A percentile compares a stretch with the other conserved stretches of the same genome.
phyloP scores from a whole-genome alignment of 2,888 invertebrate species.

The Apodemia zela region DNA sequence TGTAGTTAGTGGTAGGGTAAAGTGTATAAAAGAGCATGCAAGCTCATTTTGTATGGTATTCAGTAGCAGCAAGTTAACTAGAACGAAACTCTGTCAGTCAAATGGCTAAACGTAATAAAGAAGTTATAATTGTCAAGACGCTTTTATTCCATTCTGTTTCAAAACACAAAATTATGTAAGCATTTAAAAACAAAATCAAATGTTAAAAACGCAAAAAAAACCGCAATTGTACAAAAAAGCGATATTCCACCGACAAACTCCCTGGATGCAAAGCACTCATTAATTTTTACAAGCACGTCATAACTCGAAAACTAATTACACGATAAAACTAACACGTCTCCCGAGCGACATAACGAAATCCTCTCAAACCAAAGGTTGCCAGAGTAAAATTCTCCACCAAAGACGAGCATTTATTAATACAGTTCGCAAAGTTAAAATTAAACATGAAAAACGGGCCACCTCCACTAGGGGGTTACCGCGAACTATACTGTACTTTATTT shows the following conservation, averaged over 20 bases:
- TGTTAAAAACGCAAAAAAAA: not conserved
- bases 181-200: not conserved
- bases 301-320: slow-evolving; percentile 63
- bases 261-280: slow-evolving; percentile 27
- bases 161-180: too few species aligned
- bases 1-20: too few species aligned
- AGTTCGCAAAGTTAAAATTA: slow-evolving; percentile 78
- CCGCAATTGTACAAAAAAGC: not conserved
- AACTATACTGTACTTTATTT: slow-evolving; percentile 73
- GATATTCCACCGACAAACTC: slow-evolving; percentile 3
- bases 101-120: too few species aligned
- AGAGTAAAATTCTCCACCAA: slow-evolving; percentile 40
- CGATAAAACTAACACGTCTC: slow-evolving; percentile 67
- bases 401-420: slow-evolving; percentile 77
- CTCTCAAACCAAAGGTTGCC: slow-evolving; percentile 56
- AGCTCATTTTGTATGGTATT: too few species aligned
- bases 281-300: slow-evolving; percentile 37
- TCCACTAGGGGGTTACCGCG: slow-evolving; percentile 34
- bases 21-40: too few species aligned
- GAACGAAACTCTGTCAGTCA: too few species aligned
- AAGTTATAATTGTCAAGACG: too few species aligned
- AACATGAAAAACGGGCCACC: slow-evolving; percentile 73
- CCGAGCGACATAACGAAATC: slow-evolving; percentile 62
- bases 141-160: too few species aligned
- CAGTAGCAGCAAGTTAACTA: too few species aligned